These are phyloP conservation scores for Drosophila subobscura DNA, from an alignment of 1,140 invertebrate species.

Conservation along the genomic window DNA sequence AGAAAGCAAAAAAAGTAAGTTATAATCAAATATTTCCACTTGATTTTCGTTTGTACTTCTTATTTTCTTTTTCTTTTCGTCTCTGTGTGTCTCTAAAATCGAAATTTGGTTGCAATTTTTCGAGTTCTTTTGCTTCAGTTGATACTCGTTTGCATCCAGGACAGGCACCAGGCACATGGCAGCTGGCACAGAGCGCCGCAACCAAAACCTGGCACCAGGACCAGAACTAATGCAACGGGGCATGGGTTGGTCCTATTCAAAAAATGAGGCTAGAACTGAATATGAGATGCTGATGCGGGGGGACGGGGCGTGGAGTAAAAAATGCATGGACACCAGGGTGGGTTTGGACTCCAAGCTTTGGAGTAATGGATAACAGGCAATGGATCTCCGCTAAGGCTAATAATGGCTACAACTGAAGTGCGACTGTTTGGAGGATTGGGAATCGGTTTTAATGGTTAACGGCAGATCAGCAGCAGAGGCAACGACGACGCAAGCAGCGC, in stretches of 20 bases:
- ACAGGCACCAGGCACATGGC: too few relatives aligned
- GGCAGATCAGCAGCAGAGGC: constrained; percentile 43
- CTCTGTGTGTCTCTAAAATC: constrained; percentile 1
- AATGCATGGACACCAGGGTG: too few relatives aligned
- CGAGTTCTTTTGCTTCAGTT: constrained; percentile 1
- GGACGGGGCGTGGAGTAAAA: too few relatives aligned
- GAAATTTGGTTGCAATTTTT: too few relatives aligned
- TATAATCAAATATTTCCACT: constrained; percentile 39
- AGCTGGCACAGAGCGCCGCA: too few relatives aligned
- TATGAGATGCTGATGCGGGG: too few relatives aligned
- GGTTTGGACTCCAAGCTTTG: too few relatives aligned
- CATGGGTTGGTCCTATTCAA: too few relatives aligned
- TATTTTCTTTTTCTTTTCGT: constrained; percentile 10
- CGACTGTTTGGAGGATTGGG: neutral
- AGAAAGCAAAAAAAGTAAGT: constrained; percentile 39
- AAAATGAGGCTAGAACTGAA: too few relatives aligned
- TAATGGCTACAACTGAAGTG: constrained; percentile 3
- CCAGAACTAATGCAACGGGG: too few relatives aligned
- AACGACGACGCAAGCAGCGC: constrained; percentile 44
- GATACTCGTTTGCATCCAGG: neutral
- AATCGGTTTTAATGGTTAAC: neutral
- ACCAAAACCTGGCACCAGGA: too few relatives aligned
- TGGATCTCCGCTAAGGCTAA: constrained; percentile 1
- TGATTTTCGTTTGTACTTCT: neutral
- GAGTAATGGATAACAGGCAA: too few relatives aligned